Conservation (phyloP, 2,113 vertebrate genomes). For the Hypocryptadius cinnamomeus region DNA sequence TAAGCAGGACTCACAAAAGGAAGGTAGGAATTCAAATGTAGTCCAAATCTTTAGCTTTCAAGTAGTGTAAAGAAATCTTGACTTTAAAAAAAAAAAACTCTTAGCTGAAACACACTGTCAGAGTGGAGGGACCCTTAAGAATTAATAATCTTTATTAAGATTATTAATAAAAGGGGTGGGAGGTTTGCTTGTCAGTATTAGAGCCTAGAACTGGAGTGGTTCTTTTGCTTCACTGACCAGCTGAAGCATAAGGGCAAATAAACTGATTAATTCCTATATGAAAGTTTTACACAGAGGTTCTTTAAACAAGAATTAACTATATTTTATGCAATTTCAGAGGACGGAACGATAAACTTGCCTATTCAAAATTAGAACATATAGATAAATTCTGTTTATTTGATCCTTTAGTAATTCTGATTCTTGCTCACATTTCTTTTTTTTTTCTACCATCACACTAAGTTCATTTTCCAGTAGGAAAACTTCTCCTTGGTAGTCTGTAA, state of each 20-base stretch:
- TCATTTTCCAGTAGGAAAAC: not conserved
- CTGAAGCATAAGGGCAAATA: not conserved
- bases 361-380: not conserved
- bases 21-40: not conserved
- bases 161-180: not conserved
- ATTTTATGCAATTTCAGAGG: not conserved
- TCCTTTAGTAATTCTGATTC: not conserved
- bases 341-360: not conserved
- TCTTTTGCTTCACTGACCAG: not conserved
- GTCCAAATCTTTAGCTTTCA: not conserved
- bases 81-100: not conserved
- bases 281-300: not conserved
- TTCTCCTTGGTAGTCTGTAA: not conserved
- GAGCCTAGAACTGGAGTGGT: not conserved
- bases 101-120: not conserved
- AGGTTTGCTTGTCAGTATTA: not conserved
- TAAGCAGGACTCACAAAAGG: not conserved
- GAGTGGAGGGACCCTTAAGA: not conserved
- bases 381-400: not conserved
- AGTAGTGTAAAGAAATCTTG: not conserved
- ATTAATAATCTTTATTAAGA: not conserved
- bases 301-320: not conserved
- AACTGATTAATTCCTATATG: not conserved
- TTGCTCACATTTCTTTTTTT: not conserved
- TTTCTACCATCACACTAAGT: not conserved